Evolutionary conservation across 2,797 vertebrate species (phyloP), one percentile per base, ranked within the genome.

Genomic region (Anolis apletophallus): DNA sequence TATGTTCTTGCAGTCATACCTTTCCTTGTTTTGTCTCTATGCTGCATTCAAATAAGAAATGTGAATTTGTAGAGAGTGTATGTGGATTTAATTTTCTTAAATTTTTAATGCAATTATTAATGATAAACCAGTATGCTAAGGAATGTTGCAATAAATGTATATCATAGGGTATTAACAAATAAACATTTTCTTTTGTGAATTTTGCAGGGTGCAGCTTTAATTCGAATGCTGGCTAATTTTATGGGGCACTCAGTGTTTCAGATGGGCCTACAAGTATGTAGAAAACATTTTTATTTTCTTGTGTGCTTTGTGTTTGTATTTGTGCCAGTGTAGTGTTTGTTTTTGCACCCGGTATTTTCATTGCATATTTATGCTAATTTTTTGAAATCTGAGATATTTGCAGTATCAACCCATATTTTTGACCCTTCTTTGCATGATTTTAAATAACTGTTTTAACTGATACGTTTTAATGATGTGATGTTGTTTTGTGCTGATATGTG

Each of bases 211-310:
- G 99, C 99, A 40, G 98, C 99, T 84, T 96, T 99, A 93, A 99
- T 99, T 97, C 97, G 99, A 95, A 99, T 99, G 99, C 88, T 99
- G 96, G 98, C 98, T 77, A 99, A 98, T 92, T 98, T 99, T 95
- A 99, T 99, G 98, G 99, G 98, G 90, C 97, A 97, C 94, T 95
- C 97, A 29, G 96, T 99, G 83, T 99, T 99, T 97, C 98, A 98
- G 94, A 98, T 96, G 94, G 98, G 98, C 87, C 97, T 99, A 84
- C 98, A 99, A 93, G 99, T 99, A 97, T 97, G 98, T 98, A 88
- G 92, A 93, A 87, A 81, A 13, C 32, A 93, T 95, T 92, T 91
- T 29, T 90, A 77, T 90, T 86, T 69, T 86, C 14, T 80, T 90
- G 67, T 85, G 57, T 73, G 6, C 32, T 13, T n/a, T 87, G 1